Conservation (phyloP, 2,113 vertebrate species). For the Leiothrix lutea region DNA sequence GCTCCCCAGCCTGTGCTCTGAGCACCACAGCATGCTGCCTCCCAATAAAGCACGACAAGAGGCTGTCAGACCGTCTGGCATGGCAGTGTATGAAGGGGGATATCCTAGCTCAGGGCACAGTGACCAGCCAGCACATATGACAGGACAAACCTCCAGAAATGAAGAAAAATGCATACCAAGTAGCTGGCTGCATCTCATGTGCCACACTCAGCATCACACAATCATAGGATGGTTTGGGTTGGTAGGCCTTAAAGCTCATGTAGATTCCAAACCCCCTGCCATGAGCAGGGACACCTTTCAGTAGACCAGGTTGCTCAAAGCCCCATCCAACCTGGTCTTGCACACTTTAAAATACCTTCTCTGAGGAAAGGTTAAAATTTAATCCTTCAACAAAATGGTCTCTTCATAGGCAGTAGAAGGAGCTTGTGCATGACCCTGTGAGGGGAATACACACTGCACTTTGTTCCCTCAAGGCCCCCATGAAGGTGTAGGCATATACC, state of each 20-base stretch:
- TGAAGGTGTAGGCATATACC: rapidly evolving
- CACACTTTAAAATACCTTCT: not conserved
- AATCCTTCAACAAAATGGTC: not conserved
- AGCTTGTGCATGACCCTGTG: not conserved
- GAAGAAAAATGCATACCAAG: not conserved
- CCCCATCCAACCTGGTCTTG: not conserved
- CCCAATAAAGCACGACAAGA: not conserved
- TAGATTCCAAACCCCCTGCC: not conserved
- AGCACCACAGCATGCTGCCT: not conserved
- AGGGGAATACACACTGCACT: not conserved
- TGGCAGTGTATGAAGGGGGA: not conserved
- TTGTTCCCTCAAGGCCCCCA: not conserved
- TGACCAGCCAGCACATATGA: not conserved
- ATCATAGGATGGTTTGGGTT: not conserved
- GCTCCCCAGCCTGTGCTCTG: not conserved
- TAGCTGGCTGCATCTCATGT: not conserved
- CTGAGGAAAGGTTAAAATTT: not conserved
- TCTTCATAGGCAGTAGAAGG: not conserved
- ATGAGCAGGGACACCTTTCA: not conserved
- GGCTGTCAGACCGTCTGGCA: not conserved
- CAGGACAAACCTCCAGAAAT: not conserved
- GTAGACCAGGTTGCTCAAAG: not conserved
- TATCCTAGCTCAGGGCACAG: not conserved
- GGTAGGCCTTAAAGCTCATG: not conserved
- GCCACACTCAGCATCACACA: not conserved